A percentile compares a stretch with the other conserved stretches of the same genome.
Conservation (phyloP, 1,140 invertebrate genomes). For the Drosophila pruinosa region DNA sequence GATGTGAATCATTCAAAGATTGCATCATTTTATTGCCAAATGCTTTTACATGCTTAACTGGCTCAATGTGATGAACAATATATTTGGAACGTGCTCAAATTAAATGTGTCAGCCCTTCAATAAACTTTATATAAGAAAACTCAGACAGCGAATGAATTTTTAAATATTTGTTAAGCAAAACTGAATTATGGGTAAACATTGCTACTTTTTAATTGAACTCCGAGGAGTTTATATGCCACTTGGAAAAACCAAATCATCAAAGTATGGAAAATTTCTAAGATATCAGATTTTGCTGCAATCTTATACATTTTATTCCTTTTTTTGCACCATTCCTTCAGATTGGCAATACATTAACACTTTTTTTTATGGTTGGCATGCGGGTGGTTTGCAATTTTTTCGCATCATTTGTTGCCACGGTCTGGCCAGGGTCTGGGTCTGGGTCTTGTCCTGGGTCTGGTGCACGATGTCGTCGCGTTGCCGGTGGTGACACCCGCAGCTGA, state of each 20-base stretch:
- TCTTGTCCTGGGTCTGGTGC: background rate
- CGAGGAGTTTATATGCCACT: too few species aligned
- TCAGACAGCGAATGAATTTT: too few species aligned
- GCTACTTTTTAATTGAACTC: too few species aligned
- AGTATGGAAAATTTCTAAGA: conserved; percentile 35
- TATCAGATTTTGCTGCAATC: conserved; percentile 38
- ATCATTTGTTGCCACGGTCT: conserved; percentile 63
- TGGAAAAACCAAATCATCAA: too few species aligned
- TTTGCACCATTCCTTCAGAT: conserved; percentile 23
- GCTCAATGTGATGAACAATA: background rate
- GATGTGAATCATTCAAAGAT: conserved; percentile 1
- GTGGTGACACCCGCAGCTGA: conserved; percentile 55
- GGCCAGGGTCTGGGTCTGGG: background rate
- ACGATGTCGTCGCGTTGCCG: conserved; percentile 31
- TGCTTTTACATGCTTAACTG: conserved; percentile 2
- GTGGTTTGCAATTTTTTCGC: conserved; percentile 65
- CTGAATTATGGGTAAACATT: too few species aligned
- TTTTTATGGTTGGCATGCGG: conserved; percentile 49
- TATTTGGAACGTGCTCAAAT: too few species aligned
- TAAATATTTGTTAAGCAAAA: too few species aligned
- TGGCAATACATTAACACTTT: conserved; percentile 73
- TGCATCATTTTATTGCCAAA: conserved; percentile 4
- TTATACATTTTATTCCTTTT: conserved; percentile 10
- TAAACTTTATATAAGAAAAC: too few species aligned
- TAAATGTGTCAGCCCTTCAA: too few species aligned